These are phyloP conservation scores for Tribolium freemani DNA, from an alignment of 2,888 invertebrate species.

Conservation along the genomic window DNA sequence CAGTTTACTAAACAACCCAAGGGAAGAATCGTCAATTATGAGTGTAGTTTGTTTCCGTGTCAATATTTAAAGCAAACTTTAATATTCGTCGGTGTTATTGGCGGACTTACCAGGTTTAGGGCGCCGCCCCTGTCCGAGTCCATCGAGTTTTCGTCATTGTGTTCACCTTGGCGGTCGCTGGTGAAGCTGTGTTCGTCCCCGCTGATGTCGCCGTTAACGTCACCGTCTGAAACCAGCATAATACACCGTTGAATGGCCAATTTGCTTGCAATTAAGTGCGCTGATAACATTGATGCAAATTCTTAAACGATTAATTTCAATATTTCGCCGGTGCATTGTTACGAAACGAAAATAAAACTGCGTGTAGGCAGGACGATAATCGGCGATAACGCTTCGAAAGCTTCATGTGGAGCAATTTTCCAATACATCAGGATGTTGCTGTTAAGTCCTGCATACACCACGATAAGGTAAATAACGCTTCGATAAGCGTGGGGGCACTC, in stretches of 20 bases:
- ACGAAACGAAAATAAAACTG: slow-evolving; percentile 15
- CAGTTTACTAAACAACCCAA: slow-evolving; percentile 58
- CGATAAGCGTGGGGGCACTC: slow-evolving; percentile 54
- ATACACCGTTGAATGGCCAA: slow-evolving; percentile 16
- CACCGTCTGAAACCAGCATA: slow-evolving; percentile 70
- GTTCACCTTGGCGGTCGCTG: slow-evolving; percentile 73
- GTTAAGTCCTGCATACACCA: slow-evolving; percentile 66
- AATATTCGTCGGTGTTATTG: slow-evolving; percentile 45
- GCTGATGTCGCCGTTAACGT: slow-evolving; percentile 75
- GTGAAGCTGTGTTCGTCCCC: slow-evolving; percentile 75
- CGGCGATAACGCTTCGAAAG: slow-evolving; percentile 38
- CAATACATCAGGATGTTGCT: slow-evolving; percentile 60
- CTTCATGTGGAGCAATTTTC: slow-evolving; percentile 60
- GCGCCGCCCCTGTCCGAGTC: slow-evolving; percentile 75
- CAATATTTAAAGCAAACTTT: slow-evolving; percentile 59
- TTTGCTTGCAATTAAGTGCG: slow-evolving; percentile 1
- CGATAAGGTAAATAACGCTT: slow-evolving; percentile 62
- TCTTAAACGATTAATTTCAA: slow-evolving; percentile 59
- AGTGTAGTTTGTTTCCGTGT: slow-evolving; percentile 43
- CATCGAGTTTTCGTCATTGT: slow-evolving; percentile 75
- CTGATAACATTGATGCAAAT: slow-evolving; percentile 47
- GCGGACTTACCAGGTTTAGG: slow-evolving; percentile 73
- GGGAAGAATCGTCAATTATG: slow-evolving; percentile 56
- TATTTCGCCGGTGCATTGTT: slow-evolving; percentile 56
- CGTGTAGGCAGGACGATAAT: slow-evolving; percentile 30